Evolutionary conservation across 2,888 invertebrate species (phyloP).

Genomic region (Tuta absoluta): DNA sequence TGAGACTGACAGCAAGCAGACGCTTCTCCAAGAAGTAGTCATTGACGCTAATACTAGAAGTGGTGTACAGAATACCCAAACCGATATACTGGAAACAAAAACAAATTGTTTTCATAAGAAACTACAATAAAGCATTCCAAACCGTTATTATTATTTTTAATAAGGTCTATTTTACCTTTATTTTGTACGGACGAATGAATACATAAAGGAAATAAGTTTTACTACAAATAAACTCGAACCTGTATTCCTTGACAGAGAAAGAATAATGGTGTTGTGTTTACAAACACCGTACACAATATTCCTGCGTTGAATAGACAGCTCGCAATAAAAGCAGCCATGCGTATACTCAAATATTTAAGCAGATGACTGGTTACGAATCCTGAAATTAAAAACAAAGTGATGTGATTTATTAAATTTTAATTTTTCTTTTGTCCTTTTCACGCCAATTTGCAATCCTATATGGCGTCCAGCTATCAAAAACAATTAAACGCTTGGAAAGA

Average conservation of each 20-base stretch:
- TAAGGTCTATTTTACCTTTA: too few relatives aligned
- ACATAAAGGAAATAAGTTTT: background rate
- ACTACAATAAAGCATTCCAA: background rate
- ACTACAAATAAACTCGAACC: conserved; percentile 41
- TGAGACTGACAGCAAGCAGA: conserved; percentile 51
- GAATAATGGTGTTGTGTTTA: conserved; percentile 46
- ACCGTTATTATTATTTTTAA: too few relatives aligned
- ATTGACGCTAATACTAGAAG: conserved; percentile 51
- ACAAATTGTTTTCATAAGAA: background rate
- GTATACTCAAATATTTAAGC: conserved; percentile 49
- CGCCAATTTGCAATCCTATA: too few relatives aligned
- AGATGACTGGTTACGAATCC: conserved; percentile 55
- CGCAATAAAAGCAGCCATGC: conserved; percentile 47
- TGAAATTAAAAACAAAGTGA: conserved; percentile 40
- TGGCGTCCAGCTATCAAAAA: too few relatives aligned
- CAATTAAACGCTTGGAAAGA: too few relatives aligned
- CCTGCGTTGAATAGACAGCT: conserved; percentile 46
- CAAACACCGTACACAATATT: conserved; percentile 47
- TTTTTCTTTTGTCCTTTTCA: too few relatives aligned
- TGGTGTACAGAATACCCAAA: conserved; percentile 51
- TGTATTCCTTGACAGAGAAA: conserved; percentile 52
- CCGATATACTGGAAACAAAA: conserved; percentile 50
- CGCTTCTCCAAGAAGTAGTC: conserved; percentile 58
- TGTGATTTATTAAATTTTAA: background rate
- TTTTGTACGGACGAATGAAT: background rate